These are phyloP conservation scores for Pelodytes ibericus DNA, from an alignment of 2,797 vertebrate genomes.

Conservation along the genomic window DNA sequence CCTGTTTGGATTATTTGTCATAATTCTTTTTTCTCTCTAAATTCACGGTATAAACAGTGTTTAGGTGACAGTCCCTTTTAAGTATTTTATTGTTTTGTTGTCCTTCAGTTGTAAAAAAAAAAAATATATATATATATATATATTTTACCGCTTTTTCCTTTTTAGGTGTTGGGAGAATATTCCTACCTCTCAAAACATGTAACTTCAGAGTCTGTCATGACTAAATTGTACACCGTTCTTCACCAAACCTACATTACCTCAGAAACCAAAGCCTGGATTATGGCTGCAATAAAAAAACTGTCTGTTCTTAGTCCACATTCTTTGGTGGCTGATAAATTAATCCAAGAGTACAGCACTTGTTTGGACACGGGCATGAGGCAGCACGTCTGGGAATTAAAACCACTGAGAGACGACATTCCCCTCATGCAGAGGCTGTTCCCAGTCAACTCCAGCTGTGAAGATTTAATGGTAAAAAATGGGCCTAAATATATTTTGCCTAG, in stretches of 20 bases:
- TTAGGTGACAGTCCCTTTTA: no score
- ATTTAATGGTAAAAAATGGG: constrained; percentile 79
- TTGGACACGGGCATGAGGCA: constrained; percentile 90
- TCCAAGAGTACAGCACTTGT: constrained; percentile 77
- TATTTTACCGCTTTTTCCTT: constrained; percentile 11
- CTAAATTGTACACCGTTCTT: constrained; percentile 78
- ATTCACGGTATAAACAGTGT: no score
- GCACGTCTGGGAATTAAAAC: constrained; percentile 84
- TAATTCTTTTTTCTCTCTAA: no score
- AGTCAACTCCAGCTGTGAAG: constrained; percentile 67
- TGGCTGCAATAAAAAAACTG: constrained; percentile 88
- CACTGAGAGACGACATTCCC: constrained; percentile 76
- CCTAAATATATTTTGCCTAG: constrained; percentile 1
- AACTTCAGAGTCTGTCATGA: constrained; percentile 73
- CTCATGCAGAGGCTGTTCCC: constrained; percentile 79
- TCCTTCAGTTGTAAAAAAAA: no score
- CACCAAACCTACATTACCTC: constrained; percentile 75
- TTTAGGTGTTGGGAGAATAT: constrained; percentile 93
- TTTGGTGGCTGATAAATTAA: constrained; percentile 70
- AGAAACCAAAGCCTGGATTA: constrained; percentile 89
- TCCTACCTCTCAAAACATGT: constrained; percentile 76
- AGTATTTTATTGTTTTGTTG: no score
- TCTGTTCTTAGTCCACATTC: constrained; percentile 65
- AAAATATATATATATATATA: no score
- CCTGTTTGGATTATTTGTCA: no score